Percentiles rank a stretch among this genome's conserved stretches.
These are phyloP conservation scores for Loxodonta africana DNA, from an alignment of 2,113 vertebrate genomes.

Conservation along the genomic window DNA sequence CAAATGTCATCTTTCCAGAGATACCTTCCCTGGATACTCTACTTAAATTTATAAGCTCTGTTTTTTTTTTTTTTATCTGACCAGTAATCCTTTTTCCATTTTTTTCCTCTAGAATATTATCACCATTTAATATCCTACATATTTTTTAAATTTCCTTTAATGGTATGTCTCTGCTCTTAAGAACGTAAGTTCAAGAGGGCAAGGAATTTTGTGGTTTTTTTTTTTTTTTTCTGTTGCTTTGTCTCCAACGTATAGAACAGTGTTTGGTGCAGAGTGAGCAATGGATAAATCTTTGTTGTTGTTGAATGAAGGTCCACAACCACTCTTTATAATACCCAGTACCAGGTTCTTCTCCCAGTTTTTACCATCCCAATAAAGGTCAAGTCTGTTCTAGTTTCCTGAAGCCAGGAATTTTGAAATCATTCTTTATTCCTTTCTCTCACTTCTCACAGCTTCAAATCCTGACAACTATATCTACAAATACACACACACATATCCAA, in stretches of 20 bases:
- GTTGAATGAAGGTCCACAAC: background rate
- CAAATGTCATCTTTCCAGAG: background rate
- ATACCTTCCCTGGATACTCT: background rate
- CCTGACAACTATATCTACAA: background rate
- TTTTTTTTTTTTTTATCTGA: background rate
- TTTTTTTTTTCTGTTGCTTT: background rate
- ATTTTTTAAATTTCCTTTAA: background rate
- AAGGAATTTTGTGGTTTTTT: background rate
- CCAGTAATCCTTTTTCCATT: background rate
- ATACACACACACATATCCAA: background rate
- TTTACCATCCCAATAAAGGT: background rate
- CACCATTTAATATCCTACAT: background rate
- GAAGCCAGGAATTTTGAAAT: background rate
- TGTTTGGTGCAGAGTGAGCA: background rate
- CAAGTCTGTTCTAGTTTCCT: background rate
- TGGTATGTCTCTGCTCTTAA: background rate
- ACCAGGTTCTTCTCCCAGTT: background rate
- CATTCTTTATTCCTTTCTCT: background rate
- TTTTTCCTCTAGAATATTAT: background rate
- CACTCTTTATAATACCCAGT: background rate
- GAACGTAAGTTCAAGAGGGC: conserved; percentile 10
- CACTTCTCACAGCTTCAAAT: background rate
- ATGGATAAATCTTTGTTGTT: background rate
- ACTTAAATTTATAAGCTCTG: background rate
- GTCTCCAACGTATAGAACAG: background rate